These are phyloP conservation scores for Cantharis lateralis DNA, from an alignment of 2,888 invertebrate species.

Conservation along the genomic window DNA sequence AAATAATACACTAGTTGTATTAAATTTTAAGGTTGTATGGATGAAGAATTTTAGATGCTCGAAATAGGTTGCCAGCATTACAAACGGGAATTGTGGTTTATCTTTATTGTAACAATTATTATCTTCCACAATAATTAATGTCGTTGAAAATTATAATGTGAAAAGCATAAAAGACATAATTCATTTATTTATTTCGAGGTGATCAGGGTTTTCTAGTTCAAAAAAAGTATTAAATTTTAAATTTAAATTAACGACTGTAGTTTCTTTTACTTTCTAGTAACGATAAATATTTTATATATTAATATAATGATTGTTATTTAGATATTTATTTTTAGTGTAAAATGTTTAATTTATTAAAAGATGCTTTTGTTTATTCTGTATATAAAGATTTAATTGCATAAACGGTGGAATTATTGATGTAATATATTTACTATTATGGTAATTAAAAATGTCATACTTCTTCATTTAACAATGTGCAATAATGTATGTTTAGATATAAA, in stretches of 20 bases:
- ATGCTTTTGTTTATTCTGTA: background rate
- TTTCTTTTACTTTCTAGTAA: background rate
- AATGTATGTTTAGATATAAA: background rate
- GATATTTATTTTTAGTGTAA: background rate
- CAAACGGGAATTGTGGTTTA: background rate
- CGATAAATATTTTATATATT: background rate
- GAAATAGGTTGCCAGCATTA: background rate
- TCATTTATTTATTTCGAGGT: background rate
- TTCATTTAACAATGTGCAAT: background rate
- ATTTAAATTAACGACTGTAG: background rate
- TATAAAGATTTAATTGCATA: background rate
- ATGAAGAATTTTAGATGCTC: background rate
- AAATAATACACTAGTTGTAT: background rate
- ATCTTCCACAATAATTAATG: background rate
- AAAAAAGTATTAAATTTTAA: background rate
- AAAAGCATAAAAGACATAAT: background rate
- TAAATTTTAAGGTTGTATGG: background rate
- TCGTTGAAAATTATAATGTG: background rate
- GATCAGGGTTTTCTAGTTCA: background rate
- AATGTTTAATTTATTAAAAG: background rate
- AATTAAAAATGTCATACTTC: background rate
- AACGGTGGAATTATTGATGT: background rate
- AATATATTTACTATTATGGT: background rate
- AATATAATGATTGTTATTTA: background rate
- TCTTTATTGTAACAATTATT: background rate